Evolutionary conservation across 2,113 vertebrate genomes (phyloP).

Genomic region (Camelus bactrianus): DNA sequence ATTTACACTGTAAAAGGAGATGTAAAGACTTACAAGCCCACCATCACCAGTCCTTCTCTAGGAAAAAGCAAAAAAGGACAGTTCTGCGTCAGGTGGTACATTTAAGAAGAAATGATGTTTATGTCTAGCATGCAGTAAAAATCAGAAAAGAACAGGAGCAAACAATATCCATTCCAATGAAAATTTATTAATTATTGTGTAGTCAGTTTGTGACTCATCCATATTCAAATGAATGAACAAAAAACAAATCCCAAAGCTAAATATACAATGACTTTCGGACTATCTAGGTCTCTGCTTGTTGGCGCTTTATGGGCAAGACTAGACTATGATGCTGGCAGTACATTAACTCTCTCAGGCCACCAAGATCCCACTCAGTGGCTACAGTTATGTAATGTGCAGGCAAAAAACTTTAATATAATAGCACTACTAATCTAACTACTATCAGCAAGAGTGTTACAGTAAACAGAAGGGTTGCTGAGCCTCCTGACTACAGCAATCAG

Average conservation of each 20-base stretch:
- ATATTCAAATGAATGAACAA: conserved; percentile 72
- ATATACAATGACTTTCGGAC: conserved; percentile 74
- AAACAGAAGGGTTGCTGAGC: neutral
- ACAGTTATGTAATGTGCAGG: neutral
- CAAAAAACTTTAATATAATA: neutral
- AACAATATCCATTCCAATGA: conserved; percentile 60
- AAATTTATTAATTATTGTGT: conserved; percentile 74
- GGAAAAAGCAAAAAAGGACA: conserved; percentile 30
- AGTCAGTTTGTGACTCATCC: conserved; percentile 72
- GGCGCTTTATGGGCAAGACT: conserved; percentile 41
- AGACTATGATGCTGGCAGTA: neutral
- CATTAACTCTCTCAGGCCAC: conserved; percentile 36
- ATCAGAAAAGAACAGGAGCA: conserved; percentile 63
- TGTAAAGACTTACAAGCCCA: neutral
- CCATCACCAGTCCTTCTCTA: neutral
- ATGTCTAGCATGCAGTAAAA: conserved; percentile 53
- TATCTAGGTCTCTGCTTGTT: conserved; percentile 64
- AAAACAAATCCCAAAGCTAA: conserved; percentile 77
- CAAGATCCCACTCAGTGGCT: neutral
- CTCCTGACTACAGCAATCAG: neutral
- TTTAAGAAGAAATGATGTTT: conserved; percentile 32
- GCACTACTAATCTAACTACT: neutral
- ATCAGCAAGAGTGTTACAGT: neutral
- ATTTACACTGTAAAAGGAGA: conserved; percentile 1
- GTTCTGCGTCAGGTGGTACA: neutral